Percentiles rank a stretch among this genome's conserved stretches.
phyloP scores from a whole-genome alignment of 2,888 invertebrate genomes.

The Drosophila nr. perissopoda region DNA sequence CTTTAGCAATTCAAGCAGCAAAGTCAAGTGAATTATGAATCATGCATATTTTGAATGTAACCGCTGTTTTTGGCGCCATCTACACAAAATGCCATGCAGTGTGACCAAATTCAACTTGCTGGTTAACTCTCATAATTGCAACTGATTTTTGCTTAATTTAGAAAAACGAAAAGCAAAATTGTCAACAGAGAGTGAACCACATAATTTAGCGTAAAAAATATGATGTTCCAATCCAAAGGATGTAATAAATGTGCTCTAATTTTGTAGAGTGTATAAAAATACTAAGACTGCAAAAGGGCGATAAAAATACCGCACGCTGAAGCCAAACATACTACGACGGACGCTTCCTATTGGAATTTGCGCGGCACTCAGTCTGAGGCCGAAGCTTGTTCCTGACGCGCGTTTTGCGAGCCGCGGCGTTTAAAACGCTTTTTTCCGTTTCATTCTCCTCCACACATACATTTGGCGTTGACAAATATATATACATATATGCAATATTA shows the following conservation, averaged over 20 bases:
- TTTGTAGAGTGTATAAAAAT: conserved; percentile 27
- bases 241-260: not conserved
- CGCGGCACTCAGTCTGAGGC: conserved; percentile 60
- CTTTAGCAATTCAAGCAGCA: not conserved
- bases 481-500: conserved; percentile 21
- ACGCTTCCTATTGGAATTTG: conserved; percentile 52
- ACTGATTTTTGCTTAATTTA: conserved; percentile 9
- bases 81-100: conserved; percentile 7
- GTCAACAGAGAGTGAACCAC: not conserved
- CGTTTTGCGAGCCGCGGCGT: conserved; percentile 73
- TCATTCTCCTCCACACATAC: conserved; percentile 53
- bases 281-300: conserved; percentile 5
- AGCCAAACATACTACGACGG: conserved; percentile 20
- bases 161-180: not conserved
- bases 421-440: conserved; percentile 69
- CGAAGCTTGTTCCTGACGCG: conserved; percentile 83
- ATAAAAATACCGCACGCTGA: conserved; percentile 36
- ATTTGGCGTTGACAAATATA: conserved; percentile 63
- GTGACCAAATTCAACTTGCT: conserved; percentile 24
- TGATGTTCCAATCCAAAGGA: not conserved
- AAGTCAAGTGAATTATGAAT: not conserved
- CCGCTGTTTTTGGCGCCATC: conserved; percentile 43
- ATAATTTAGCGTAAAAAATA: not conserved
- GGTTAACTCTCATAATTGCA: not conserved
- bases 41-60: conserved; percentile 25